Evolutionary conservation across 2,797 vertebrate species (phyloP).

Genomic region (Leuciscus waleckii): DNA sequence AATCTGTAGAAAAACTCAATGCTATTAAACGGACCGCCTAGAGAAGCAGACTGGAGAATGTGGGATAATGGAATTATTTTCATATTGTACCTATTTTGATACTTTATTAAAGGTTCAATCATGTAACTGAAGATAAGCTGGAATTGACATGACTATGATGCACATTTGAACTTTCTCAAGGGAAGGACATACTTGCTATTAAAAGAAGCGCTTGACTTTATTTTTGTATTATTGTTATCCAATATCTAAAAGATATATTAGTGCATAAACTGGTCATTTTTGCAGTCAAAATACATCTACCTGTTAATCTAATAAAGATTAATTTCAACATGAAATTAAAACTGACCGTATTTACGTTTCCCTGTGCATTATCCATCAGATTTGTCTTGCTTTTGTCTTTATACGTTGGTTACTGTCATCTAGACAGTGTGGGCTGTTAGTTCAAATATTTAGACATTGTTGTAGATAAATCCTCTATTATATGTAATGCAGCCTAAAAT

Average conservation of each 20-base stretch:
- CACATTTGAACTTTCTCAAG: conserved; percentile 32
- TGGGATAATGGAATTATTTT: conserved; percentile 31
- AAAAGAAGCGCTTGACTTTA: neutral
- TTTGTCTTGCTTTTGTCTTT: neutral
- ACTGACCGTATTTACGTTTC: neutral
- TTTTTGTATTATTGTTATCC: neutral
- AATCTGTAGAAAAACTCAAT: neutral
- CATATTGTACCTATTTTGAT: conserved; percentile 49
- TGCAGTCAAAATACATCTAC: neutral
- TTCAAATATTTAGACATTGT: neutral
- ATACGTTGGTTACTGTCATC: neutral
- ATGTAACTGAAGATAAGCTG: neutral
- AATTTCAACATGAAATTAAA: conserved; percentile 32
- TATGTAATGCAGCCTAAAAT: neutral
- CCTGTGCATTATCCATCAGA: neutral
- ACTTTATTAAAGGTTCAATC: conserved; percentile 24
- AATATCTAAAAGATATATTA: neutral
- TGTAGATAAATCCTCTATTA: neutral
- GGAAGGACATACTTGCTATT: neutral
- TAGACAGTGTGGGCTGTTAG: neutral
- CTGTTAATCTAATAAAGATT: neutral
- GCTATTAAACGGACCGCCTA: neutral
- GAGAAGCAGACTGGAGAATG: conserved; percentile 15
- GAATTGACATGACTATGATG: conserved; percentile 14
- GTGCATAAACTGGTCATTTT: neutral